Conservation (phyloP, 1,140 invertebrate genomes). For the Drosophila sechellia region DNA sequence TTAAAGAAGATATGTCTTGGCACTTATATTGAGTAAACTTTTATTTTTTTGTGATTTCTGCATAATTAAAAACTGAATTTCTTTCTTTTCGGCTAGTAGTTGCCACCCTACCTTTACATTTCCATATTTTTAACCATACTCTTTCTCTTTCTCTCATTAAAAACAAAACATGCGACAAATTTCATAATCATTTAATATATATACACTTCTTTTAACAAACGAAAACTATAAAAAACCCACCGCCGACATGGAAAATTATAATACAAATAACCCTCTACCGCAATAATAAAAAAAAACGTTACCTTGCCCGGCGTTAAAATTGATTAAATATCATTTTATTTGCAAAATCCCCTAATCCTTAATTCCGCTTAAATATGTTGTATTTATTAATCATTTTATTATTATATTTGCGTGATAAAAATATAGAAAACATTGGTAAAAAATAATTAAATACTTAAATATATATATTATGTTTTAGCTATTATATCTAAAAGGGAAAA, state of each 20-base stretch:
- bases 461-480: slow-evolving; percentile 32
- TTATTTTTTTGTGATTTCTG: too few species aligned
- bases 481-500: background rate
- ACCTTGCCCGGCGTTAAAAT: background rate
- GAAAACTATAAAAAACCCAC: slow-evolving; percentile 54
- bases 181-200: slow-evolving; percentile 68
- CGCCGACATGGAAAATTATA: slow-evolving; percentile 59
- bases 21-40: too few species aligned
- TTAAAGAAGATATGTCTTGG: too few species aligned
- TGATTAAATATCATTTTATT: slow-evolving; percentile 10
- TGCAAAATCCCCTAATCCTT: too few species aligned
- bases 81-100: too few species aligned
- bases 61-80: too few species aligned
- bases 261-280: slow-evolving; percentile 35
- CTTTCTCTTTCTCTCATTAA: slow-evolving; percentile 51
- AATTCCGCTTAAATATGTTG: too few species aligned
- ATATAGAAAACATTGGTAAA: slow-evolving; percentile 77
- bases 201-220: slow-evolving; percentile 53
- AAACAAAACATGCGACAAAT: slow-evolving; percentile 64
- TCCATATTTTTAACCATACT: slow-evolving; percentile 24
- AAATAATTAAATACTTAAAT: slow-evolving; percentile 28
- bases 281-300: slow-evolving; percentile 20
- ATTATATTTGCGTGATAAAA: slow-evolving; percentile 33
- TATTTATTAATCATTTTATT: too few species aligned
- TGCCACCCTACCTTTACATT: background rate